phyloP scores from a whole-genome alignment of 2,113 vertebrate species.

The Syngnathus typhle region DNA sequence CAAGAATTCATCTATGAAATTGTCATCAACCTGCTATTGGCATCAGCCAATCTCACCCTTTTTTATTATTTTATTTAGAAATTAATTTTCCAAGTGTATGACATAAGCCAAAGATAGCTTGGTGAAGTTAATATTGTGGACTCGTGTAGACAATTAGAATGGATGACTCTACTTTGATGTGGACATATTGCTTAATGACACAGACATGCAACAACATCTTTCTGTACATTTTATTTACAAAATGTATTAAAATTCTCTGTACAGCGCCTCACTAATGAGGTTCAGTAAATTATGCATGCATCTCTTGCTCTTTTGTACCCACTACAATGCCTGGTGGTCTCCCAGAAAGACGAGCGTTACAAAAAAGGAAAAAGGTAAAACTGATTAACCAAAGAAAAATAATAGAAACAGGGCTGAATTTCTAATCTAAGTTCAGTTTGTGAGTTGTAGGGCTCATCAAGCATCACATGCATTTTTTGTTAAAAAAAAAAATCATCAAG shows the following conservation, averaged over 20 bases:
- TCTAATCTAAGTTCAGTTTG: slow-evolving; percentile 78
- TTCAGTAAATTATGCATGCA: slow-evolving; percentile 93
- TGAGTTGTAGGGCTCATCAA: slow-evolving; percentile 81
- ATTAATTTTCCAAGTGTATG: too few species aligned
- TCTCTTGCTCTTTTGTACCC: slow-evolving; percentile 84
- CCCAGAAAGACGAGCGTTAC: slow-evolving; percentile 77
- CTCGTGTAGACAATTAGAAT: not conserved
- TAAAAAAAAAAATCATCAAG: slow-evolving; percentile 69
- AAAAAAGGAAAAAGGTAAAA: slow-evolving; percentile 53
- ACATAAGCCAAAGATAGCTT: too few species aligned
- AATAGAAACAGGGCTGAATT: slow-evolving; percentile 61
- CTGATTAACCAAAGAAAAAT: slow-evolving; percentile 33
- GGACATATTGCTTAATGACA: not conserved
- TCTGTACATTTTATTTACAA: slow-evolving; percentile 99
- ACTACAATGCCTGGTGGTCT: slow-evolving; percentile 83
- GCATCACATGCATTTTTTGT: slow-evolving; percentile 91
- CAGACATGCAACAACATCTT: slow-evolving; percentile 46
- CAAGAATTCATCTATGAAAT: too few species aligned
- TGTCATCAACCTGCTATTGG: not conserved
- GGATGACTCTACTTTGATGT: not conserved
- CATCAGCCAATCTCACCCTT: not conserved
- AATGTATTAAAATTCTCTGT: slow-evolving; percentile 99
- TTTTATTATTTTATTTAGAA: too few species aligned
- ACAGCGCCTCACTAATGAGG: slow-evolving; percentile 91
- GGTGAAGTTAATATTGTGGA: not conserved